Evolutionary conservation across 2,888 invertebrate species (phyloP).

Genomic region (Theodoxus fluviatilis): DNA sequence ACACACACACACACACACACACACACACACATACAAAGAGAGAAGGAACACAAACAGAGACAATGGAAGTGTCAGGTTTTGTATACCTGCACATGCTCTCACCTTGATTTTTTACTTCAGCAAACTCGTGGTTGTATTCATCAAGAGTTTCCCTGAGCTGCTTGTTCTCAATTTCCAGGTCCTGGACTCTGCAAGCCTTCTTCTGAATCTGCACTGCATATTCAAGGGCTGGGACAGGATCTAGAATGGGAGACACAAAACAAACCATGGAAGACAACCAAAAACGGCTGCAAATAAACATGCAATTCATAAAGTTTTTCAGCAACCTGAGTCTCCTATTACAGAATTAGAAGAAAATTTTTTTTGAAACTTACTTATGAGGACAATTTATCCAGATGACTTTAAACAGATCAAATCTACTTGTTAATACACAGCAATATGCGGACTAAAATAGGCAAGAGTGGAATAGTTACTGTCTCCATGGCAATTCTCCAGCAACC

Average conservation of each 20-base stretch:
- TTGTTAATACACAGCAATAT: no score
- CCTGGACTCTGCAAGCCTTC: conserved; percentile 64
- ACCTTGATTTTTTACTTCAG: conserved; percentile 69
- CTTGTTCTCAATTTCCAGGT: conserved; percentile 69
- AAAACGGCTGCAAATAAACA: background rate
- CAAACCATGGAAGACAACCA: background rate
- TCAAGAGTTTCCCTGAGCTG: conserved; percentile 68
- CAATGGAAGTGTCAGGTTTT: background rate
- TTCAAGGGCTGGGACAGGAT: conserved; percentile 67
- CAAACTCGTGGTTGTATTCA: conserved; percentile 69
- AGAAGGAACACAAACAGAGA: background rate
- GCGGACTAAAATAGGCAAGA: no score
- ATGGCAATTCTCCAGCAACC: no score
- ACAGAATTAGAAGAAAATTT: no score
- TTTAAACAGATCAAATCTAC: no score
- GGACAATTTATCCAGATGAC: no score
- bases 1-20: conserved; percentile 15
- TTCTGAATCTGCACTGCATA: conserved; percentile 66
- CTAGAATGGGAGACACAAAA: conserved; percentile 48
- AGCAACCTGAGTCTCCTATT: no score
- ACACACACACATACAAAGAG: background rate
- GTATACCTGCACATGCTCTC: conserved; percentile 4
- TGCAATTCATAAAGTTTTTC: background rate
- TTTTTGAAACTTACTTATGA: no score
- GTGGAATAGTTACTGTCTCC: no score